Base-by-base conservation (phyloP, 2,113 vertebrate genomes). In the Forbesichthys agassizii region DNA sequence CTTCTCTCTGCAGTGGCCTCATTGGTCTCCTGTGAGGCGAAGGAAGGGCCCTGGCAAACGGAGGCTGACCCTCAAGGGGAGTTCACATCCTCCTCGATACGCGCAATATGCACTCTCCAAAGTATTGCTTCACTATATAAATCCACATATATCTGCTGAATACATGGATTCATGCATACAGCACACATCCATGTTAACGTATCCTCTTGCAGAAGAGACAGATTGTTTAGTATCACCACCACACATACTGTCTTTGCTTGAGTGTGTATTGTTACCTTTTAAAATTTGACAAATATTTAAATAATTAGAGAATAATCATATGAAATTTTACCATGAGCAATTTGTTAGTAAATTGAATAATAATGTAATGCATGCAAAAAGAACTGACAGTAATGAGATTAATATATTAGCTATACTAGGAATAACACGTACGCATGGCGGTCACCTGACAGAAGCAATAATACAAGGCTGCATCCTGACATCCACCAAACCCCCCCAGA, bases 1-100 rank as follows among this genome's bases (percentile, higher is more conserved):
- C 33, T 14, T 71, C 66, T 71, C 69, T 77, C 75, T 72, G 82
- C 64, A 9, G 79, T 73, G 78, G 77, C 62, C 66, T 78, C 74
- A 63, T 73, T 81, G 82, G 73, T 83, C 68, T 78, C 62, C 61
- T 51, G 69, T 74, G 68, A 77, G 66, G 64, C 36, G 47, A 64
- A 66, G 27, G 36, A 52, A 27, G 59, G 59, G 57, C 18, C 66
- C 42, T 27, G 47, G 69, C 55, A 66, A 74, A 79, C 64, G 70
- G 61, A 67, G 36, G 64, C 64, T 69, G 60, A 68, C 73, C 57
- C 63, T 66, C n/a, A 48, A 11, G 7, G 16, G 49, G 48, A 62
- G 53, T 67, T 75, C 51, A 68, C 60, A 59, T 48, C 49, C 71
- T 72, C 68, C 33, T 74, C 70, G 70, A 10, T 48, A 48, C 10